Evolutionary conservation across 2,888 invertebrate species (phyloP), one percentile per base, ranked within the genome.

Genomic region (Plagiodera versicolora): DNA sequence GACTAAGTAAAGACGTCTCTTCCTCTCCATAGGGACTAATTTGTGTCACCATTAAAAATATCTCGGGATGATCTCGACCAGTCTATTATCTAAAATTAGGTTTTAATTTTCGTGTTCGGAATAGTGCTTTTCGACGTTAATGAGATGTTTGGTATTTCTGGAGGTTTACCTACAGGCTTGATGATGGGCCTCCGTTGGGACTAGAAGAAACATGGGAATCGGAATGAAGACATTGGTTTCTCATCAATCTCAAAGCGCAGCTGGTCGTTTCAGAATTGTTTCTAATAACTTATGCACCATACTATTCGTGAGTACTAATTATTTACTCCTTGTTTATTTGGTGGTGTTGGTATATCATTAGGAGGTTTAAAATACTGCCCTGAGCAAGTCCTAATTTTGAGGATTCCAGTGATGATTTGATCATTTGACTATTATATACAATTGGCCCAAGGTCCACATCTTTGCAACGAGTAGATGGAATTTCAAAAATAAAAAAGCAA

Each of bases 21-120:
- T 10, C 30, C 19, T 28, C 32, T n/a, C 62, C 39, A 28, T 39
- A 45, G 59, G 60, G 60, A 39, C 56, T 28, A 44, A 60, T 59
- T 59, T 63, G 59, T 63, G 59, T 63, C 63, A 63, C 63, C 59
- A 63, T 63, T 60, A 63, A 63, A 63, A 63, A 63, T 63, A 63
- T 57, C 59, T 50, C 54, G 9, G 55, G 58, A 58, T 44, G 50
- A 51, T 55, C 46, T 30, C 52, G 50, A 35, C 47, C 14, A 45
- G 46, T 47, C 60, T 39, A 60, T 60, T 56, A 60, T 60, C 60
- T 60, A 60, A 60, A 60, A 56, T 60, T 60, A 60, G 52, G 50
- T 56, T 60, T 60, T 60, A 60, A 60, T 60, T 60, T 60, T 20
- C 56, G 55, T 45, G 56, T 20, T 53, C 18, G 56, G 46, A 56